Evolutionary conservation across 2,113 vertebrate species (phyloP).

Genomic region (Progne subis): DNA sequence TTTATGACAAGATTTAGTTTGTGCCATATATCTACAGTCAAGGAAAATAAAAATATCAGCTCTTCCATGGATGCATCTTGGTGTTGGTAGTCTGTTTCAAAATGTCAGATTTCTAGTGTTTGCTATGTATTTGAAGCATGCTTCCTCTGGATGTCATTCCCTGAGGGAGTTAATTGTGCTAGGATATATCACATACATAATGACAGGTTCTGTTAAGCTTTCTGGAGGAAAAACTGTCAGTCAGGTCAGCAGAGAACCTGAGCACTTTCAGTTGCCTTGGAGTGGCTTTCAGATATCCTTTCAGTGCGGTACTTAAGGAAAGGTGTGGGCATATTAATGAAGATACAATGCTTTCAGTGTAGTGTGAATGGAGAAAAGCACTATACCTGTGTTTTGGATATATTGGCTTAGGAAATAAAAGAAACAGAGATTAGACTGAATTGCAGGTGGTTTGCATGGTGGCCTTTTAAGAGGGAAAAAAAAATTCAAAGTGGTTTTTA

Average conservation of each 20-base stretch:
- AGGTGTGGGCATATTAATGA: not conserved
- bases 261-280: not conserved
- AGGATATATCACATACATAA: not conserved
- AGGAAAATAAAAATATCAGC: not conserved
- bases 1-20: not conserved
- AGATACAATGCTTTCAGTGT: not conserved
- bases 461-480: not conserved
- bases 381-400: not conserved
- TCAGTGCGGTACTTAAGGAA: not conserved
- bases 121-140: not conserved
- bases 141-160: not conserved
- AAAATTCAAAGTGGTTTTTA: not conserved
- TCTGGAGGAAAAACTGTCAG: not conserved
- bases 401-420: not conserved
- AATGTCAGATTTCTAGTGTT: not conserved
- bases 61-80: not conserved
- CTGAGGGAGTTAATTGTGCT: constrained; percentile 26
- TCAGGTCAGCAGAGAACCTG: not conserved
- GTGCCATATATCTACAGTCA: not conserved
- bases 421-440: not conserved
- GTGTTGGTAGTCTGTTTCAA: not conserved
- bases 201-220: constrained; percentile 16
- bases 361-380: not conserved
- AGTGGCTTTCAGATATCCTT: not conserved
- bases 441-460: not conserved